Conservation (phyloP, 2,888 invertebrate genomes). For the Pristionchus maxplancki region DNA sequence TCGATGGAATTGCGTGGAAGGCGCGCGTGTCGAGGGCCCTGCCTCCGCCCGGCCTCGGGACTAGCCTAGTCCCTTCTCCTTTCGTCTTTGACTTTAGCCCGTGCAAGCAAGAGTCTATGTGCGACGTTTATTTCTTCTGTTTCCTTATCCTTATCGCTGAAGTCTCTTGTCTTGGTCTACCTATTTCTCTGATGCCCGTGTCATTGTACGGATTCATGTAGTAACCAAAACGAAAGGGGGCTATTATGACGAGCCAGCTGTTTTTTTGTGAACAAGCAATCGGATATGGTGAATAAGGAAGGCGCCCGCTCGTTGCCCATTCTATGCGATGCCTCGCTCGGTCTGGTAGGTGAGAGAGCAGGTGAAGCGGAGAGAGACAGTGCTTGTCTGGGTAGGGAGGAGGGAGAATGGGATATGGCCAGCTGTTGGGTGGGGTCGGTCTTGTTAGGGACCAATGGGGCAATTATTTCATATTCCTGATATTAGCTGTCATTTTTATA, state of each 20-base stretch:
- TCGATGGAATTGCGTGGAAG: slow-evolving; percentile 16
- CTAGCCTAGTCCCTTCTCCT: not conserved
- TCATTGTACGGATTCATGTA: not conserved
- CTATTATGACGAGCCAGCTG: not conserved
- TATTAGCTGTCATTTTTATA: not conserved
- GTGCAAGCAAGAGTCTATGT: no score
- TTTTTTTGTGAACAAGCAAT: not conserved
- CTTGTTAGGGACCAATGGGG: not conserved
- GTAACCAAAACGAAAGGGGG: not conserved
- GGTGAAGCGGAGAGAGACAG: not conserved
- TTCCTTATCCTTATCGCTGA: no score
- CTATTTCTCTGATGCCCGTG: no score
- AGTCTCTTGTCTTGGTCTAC: not conserved
- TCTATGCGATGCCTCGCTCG: no score
- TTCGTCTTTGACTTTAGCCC: no score
- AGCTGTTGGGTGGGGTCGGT: not conserved
- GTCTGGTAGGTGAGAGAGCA: not conserved
- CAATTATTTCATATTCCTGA: no score
- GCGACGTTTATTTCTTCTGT: no score
- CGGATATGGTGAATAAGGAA: not conserved
- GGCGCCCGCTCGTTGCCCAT: not conserved
- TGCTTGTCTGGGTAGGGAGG: not conserved
- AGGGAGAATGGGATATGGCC: not conserved
- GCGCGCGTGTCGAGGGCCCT: not conserved
- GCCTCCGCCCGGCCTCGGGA: not conserved